phyloP scores from a whole-genome alignment of 2,888 invertebrate genomes.

The Dusona sp. region DNA sequence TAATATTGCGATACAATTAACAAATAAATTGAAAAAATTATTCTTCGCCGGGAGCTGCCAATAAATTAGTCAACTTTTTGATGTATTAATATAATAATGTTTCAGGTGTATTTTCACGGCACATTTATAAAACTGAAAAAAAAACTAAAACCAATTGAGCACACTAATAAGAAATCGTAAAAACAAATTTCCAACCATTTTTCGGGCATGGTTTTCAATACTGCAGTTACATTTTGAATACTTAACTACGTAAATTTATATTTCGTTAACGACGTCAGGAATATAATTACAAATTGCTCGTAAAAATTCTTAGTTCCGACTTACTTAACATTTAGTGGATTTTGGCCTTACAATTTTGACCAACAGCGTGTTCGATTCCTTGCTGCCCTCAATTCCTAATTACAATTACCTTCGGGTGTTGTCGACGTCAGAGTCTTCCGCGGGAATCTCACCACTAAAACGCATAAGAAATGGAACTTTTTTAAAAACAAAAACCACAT shows the following conservation, averaged over 20 bases:
- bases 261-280: constrained; percentile 52
- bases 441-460: constrained; percentile 86
- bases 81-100: not conserved
- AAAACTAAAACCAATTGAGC: not conserved
- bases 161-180: not conserved
- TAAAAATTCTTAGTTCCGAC: constrained; percentile 82
- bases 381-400: constrained; percentile 85
- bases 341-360: constrained; percentile 82
- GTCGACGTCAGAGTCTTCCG: constrained; percentile 85
- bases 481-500: constrained; percentile 42
- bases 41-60: not conserved
- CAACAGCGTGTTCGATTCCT: constrained; percentile 83
- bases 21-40: not conserved
- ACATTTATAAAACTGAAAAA: not conserved
- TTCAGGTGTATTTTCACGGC: too few relatives aligned
- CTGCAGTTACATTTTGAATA: not conserved
- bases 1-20: not conserved
- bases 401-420: constrained; percentile 85
- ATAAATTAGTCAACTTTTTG: not conserved
- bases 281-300: constrained; percentile 72
- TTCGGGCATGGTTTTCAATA: not conserved
- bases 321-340: constrained; percentile 84
- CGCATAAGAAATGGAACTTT: constrained; percentile 81
- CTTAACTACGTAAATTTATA: not conserved
- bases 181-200: not conserved